These are phyloP conservation scores for Lycophotia porphyrea DNA, from an alignment of 2,888 invertebrate genomes.

Conservation along the genomic window DNA sequence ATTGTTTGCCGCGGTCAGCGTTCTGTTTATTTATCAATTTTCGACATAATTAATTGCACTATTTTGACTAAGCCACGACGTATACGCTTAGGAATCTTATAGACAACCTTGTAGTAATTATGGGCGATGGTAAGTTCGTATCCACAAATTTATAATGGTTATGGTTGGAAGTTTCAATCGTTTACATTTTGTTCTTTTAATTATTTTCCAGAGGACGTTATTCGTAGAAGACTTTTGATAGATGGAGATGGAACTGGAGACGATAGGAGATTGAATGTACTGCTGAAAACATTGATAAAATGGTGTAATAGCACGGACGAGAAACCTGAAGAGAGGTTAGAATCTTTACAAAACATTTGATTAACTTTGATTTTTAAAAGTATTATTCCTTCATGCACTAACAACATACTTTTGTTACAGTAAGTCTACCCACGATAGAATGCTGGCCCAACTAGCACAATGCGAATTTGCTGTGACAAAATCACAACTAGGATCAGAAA, in stretches of 20 bases:
- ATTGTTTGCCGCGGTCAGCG: background rate
- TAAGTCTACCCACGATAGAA: constrained; percentile 93
- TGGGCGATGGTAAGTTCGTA: constrained; percentile 73
- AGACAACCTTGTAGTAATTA: constrained; percentile 37
- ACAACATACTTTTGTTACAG: constrained; percentile 78
- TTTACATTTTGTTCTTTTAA: background rate
- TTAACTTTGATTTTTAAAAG: background rate
- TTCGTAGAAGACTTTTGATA: constrained; percentile 96
- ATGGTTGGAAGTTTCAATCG: background rate
- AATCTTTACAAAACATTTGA: constrained; percentile 2
- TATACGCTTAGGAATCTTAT: background rate
- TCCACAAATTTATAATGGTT: background rate
- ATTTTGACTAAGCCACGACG: background rate
- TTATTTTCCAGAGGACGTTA: constrained; percentile 95
- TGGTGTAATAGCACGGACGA: constrained; percentile 93
- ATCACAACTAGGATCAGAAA: constrained; percentile 94
- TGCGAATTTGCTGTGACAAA: constrained; percentile 97
- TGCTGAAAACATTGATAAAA: constrained; percentile 95
- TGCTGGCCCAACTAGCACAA: constrained; percentile 95
- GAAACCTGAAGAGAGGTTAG: constrained; percentile 92
- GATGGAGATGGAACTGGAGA: constrained; percentile 99
- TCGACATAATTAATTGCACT: background rate
- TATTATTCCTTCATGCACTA: background rate
- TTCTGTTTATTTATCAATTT: constrained; percentile 24
- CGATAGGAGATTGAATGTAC: constrained; percentile 96